Conservation (phyloP, 1,140 invertebrate genomes). For the Fopius arisanus region DNA sequence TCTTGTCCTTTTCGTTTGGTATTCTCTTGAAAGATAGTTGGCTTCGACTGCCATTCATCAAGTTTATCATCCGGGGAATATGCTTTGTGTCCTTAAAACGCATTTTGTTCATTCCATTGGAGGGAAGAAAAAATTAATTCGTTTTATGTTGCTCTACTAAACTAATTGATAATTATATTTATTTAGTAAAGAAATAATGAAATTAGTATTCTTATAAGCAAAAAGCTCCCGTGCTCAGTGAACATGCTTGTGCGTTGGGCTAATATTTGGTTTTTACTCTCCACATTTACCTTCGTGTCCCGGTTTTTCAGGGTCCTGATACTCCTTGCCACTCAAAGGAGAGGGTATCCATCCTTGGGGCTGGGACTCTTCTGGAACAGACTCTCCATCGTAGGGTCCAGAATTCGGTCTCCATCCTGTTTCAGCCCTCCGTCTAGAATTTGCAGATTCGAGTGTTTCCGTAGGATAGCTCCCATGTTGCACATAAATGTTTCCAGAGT, state of each 20-base stretch:
- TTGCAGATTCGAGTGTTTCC: background rate
- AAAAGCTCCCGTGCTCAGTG: background rate
- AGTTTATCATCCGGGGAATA: slow-evolving; percentile 32
- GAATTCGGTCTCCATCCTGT: slow-evolving; percentile 16
- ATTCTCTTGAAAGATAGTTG: slow-evolving; percentile 33
- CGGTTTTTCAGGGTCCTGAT: background rate
- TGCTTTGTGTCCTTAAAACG: slow-evolving; percentile 20
- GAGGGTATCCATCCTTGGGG: background rate
- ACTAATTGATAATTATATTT: background rate
- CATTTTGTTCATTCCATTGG: background rate
- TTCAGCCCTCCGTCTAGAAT: background rate
- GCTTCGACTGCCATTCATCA: slow-evolving; percentile 28
- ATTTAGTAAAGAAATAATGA: too few relatives aligned
- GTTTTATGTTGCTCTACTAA: background rate
- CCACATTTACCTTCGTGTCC: background rate
- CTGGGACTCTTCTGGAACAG: background rate
- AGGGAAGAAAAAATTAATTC: background rate
- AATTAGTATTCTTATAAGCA: background rate
- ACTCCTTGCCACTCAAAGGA: background rate
- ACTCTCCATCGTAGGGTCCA: background rate
- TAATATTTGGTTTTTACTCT: too few relatives aligned
- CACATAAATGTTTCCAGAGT: slow-evolving; percentile 35
- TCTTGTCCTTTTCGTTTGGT: slow-evolving; percentile 32
- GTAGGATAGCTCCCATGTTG: background rate
- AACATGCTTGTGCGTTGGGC: background rate